These are phyloP conservation scores for Caerostris extrusa DNA, from an alignment of 1,140 invertebrate species.

Conservation along the genomic window DNA sequence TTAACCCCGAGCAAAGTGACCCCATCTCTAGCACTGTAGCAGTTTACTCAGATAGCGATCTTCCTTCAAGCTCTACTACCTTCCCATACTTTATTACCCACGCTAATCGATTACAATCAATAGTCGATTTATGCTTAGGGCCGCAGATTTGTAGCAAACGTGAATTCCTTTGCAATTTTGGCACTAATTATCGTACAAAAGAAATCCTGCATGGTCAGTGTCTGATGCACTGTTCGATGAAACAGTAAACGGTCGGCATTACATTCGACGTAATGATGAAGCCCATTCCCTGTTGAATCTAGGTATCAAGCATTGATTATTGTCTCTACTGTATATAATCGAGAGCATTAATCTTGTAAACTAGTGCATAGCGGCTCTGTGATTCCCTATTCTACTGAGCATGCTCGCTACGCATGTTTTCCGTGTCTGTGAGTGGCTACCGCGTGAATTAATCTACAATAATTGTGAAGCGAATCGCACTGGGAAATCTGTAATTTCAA, in stretches of 20 bases:
- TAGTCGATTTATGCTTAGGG: constrained; percentile 65
- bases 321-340: constrained; percentile 59
- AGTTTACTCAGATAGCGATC: constrained; percentile 45
- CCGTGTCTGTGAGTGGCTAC: constrained; percentile 37
- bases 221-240: constrained; percentile 40
- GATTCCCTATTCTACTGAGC: constrained; percentile 24
- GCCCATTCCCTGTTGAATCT: constrained; percentile 44
- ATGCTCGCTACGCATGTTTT: constrained; percentile 49
- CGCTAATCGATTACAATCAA: constrained; percentile 71
- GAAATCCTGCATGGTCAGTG: constrained; percentile 33
- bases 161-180: constrained; percentile 32
- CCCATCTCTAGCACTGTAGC: constrained; percentile 11
- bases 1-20: constrained; percentile 50
- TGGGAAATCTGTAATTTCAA: constrained; percentile 66
- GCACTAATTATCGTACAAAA: constrained; percentile 67
- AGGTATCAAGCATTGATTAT: constrained; percentile 60
- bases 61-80: constrained; percentile 39
- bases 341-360: constrained; percentile 45
- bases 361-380: constrained; percentile 28
- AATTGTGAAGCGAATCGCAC: constrained; percentile 57
- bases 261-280: constrained; percentile 36
- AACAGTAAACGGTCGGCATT: constrained; percentile 18
- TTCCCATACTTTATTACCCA: constrained; percentile 66
- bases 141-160: constrained; percentile 39
- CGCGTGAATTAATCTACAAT: constrained; percentile 72